phyloP scores from a whole-genome alignment of 2,797 vertebrate species.

The Sebastes kiyomatsui region DNA sequence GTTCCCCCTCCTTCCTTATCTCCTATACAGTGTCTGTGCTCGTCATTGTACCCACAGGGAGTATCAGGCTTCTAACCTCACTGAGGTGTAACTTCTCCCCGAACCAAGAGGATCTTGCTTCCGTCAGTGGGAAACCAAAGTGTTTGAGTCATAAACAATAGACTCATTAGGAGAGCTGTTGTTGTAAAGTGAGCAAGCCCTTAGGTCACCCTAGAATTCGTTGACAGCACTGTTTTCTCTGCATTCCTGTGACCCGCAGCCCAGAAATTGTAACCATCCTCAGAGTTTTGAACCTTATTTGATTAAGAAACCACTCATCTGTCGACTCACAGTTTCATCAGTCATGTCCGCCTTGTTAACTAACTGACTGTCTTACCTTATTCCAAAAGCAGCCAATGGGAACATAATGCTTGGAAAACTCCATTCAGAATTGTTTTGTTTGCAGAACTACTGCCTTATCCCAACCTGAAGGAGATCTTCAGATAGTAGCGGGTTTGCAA shows the following conservation, averaged over 20 bases:
- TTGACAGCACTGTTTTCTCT: background rate
- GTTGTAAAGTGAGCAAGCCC: constrained; percentile 18
- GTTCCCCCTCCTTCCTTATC: background rate
- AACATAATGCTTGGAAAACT: background rate
- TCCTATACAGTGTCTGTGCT: background rate
- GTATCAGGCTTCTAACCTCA: constrained; percentile 60
- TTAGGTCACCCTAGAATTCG: background rate
- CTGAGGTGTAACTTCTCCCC: constrained; percentile 47
- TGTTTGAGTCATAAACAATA: constrained; percentile 40
- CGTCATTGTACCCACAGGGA: constrained; percentile 44
- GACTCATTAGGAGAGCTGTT: constrained; percentile 10
- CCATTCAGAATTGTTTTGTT: background rate
- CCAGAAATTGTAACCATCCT: constrained; percentile 10
- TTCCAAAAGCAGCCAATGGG: background rate
- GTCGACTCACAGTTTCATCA: constrained; percentile 13
- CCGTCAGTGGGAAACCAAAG: constrained; percentile 46
- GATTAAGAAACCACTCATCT: constrained; percentile 23
- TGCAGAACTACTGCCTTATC: background rate
- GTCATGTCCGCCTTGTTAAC: constrained; percentile 8
- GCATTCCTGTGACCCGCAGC: background rate
- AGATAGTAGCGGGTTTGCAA: background rate
- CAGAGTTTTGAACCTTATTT: constrained; percentile 11
- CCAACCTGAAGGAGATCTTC: background rate
- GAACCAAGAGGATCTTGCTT: constrained; percentile 35
- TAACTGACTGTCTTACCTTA: background rate